Percentiles rank a stretch among this genome's conserved stretches.
Evolutionary conservation across 2,113 vertebrate genomes (phyloP).

Genomic region (Donacobius atricapilla): DNA sequence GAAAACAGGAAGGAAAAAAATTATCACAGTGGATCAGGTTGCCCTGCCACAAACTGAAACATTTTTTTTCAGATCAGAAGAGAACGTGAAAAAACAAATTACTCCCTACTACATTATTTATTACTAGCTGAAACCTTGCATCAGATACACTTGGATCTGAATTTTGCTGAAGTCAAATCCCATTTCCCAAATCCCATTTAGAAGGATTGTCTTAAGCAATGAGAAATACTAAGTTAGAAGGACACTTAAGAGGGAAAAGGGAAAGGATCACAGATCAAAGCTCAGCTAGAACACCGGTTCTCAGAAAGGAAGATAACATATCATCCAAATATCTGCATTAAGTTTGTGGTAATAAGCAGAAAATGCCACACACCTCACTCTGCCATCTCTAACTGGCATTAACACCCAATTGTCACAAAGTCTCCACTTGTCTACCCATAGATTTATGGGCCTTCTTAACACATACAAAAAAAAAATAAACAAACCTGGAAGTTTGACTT

Average conservation of each 20-base stretch:
- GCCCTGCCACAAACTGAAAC: not conserved
- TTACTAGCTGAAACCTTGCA: not conserved
- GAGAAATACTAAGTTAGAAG: not conserved
- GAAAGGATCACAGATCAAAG: not conserved
- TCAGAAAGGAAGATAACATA: not conserved
- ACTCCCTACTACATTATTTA: not conserved
- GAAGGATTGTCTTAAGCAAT: not conserved
- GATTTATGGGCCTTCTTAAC: not conserved
- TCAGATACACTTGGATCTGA: not conserved
- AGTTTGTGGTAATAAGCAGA: not conserved
- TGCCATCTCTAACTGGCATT: not conserved
- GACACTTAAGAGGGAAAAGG: not conserved
- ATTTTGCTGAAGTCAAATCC: not conserved
- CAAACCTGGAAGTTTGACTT: not conserved
- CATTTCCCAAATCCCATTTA: not conserved
- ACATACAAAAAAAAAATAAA: not conserved
- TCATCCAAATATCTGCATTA: not conserved
- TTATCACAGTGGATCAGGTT: not conserved
- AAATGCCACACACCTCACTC: not conserved
- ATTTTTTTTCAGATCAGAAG: not conserved
- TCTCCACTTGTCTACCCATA: not conserved
- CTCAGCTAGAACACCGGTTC: not conserved
- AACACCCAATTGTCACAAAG: not conserved
- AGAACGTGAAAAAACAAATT: not conserved
- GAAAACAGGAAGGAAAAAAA: not conserved